Base-by-base conservation (phyloP, 2,888 invertebrate genomes). In the Scaptomyza tumidula region DNA sequence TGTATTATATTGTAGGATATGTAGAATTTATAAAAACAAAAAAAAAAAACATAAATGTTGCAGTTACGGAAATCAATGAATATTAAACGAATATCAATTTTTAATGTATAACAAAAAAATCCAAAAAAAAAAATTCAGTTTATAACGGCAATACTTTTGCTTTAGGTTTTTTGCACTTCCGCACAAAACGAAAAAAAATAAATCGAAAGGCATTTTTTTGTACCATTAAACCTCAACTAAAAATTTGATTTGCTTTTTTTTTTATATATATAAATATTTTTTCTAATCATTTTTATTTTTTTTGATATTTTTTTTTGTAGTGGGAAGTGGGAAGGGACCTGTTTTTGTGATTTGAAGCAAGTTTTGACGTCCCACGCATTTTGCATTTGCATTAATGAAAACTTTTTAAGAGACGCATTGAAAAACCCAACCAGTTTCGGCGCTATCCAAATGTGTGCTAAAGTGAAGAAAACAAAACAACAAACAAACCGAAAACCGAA, bases 351-450 rank as follows among this genome's bases (percentile, higher is more conserved):
- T 41, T 31, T 37, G 41, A 62, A 77, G 48, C 73, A 52, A 27
- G 77, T 78, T 78, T 75, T 78, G 16, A 13, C 61, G 31, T 43
- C 78, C 77, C 72, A 78, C 77, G 75, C 78, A 75, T 58, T 71
- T 75, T 61, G 57, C 53, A 68, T 72, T 74, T 70, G 75, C 60
- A 75, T 73, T 74, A 56, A 74, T 74, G 54, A 74, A 74, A 76
- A 78, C n/a, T n/a, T n/a, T n/a, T n/a, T n/a, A 70, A 73, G 0
- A 2, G 6, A 29, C 1, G 6, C 9, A 33, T 56, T 55, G 55
- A 54, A 70, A 71, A 71, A 37, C 9, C 33, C 71, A 74, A 74
- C 74, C 75, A 71, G 74, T 74, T 74, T 75, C n/a, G 61, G 50
- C 37, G 50, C 37, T 61, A 77, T 61, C 48, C 52, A 35, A 76